Percentiles rank a stretch among this genome's conserved stretches.
phyloP scores from a whole-genome alignment of 1,140 invertebrate genomes.

The Helicoverpa armigera region DNA sequence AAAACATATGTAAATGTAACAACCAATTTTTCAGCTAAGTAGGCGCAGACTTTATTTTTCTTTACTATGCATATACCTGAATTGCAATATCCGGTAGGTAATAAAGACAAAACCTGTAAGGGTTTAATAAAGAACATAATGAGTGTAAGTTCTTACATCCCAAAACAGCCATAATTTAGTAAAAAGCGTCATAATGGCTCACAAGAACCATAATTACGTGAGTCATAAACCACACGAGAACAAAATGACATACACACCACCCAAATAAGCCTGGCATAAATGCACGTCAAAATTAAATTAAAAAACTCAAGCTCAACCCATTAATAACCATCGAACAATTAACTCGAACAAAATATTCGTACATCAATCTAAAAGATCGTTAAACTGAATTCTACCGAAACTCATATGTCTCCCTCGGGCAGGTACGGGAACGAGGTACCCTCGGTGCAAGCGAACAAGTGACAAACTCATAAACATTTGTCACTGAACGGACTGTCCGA shows the following conservation, averaged over 20 bases:
- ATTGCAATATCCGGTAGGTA: too few species aligned
- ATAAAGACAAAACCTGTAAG: too few species aligned
- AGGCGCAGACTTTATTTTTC: too few species aligned
- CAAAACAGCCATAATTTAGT: background rate
- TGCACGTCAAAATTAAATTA: constrained; percentile 33
- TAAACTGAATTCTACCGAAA: constrained; percentile 48
- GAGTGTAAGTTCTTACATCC: too few species aligned
- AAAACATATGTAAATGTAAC: too few species aligned
- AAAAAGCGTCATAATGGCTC: background rate
- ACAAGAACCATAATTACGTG: background rate
- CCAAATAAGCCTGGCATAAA: constrained; percentile 15
- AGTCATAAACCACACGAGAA: background rate
- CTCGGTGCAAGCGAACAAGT: constrained; percentile 62
- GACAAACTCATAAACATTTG: constrained; percentile 86
- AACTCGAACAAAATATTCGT: constrained; percentile 45
- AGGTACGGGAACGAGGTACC: constrained; percentile 47
- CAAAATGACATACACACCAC: constrained; percentile 10
- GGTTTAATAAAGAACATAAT: too few species aligned
- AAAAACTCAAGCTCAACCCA: constrained; percentile 16
- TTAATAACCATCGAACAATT: constrained; percentile 46
- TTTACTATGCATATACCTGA: too few species aligned
- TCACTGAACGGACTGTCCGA: constrained; percentile 77
- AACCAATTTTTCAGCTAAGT: too few species aligned
- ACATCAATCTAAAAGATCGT: constrained; percentile 61
- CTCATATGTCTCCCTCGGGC: constrained; percentile 57